These are phyloP conservation scores for Oreohelix idahoensis DNA, from an alignment of 1,140 invertebrate genomes.

Conservation along the genomic window DNA sequence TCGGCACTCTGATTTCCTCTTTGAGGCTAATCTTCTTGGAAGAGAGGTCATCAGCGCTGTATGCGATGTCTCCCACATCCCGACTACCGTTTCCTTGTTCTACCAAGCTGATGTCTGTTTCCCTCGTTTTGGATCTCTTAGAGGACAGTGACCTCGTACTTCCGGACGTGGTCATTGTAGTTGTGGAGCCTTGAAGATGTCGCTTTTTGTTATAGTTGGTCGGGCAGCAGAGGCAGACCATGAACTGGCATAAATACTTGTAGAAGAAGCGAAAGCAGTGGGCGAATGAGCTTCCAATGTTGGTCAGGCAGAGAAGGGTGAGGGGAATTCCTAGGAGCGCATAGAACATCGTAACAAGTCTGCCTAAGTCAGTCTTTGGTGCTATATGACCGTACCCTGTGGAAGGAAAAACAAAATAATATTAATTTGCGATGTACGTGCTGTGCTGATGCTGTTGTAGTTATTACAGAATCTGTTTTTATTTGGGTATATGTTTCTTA, in stretches of 20 bases:
- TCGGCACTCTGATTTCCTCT: constrained; percentile 60
- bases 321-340: constrained; percentile 96
- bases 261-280: constrained; percentile 10
- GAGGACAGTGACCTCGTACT: neutral
- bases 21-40: neutral
- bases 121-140: neutral
- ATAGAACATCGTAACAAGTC: constrained; percentile 93
- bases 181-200: neutral
- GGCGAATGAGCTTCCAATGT: constrained; percentile 95
- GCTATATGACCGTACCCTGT: constrained; percentile 94
- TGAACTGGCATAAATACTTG: neutral
- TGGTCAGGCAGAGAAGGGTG: constrained; percentile 90
- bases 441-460: neutral
- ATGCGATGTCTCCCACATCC: neutral
- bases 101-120: neutral
- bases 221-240: neutral
- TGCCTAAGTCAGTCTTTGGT: constrained; percentile 89
- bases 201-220: neutral
- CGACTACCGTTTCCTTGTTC: constrained; percentile 5
- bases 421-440: neutral
- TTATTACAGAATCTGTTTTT: too few relatives aligned
- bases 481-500: too few relatives aligned
- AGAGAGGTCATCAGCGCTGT: neutral
- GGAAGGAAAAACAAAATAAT: constrained; percentile 34
- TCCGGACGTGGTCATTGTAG: neutral